Percentiles rank a stretch among this genome's conserved stretches.
phyloP scores from a whole-genome alignment of 1,140 invertebrate species.

The Anoplolepis gracilipes region DNA sequence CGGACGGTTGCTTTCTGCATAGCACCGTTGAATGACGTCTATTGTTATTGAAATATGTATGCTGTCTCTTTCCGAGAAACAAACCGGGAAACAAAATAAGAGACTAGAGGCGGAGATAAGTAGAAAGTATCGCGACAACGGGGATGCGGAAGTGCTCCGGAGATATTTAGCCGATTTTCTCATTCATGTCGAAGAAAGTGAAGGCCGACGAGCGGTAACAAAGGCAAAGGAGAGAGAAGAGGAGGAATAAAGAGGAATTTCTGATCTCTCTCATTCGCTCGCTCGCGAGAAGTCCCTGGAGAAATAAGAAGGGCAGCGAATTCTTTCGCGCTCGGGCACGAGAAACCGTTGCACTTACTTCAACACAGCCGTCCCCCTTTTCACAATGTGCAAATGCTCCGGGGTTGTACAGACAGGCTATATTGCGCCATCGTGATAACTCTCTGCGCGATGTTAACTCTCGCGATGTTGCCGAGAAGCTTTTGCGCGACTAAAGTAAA shows the following conservation, averaged over 20 bases:
- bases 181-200: conserved; percentile 58
- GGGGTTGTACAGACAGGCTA: conserved; percentile 38
- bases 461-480: conserved; percentile 23
- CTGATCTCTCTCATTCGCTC: conserved; percentile 65
- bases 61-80: conserved; percentile 21
- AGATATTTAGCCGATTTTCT: conserved; percentile 61
- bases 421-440: conserved; percentile 59
- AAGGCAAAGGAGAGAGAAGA: background rate
- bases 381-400: conserved; percentile 57
- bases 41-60: conserved; percentile 61
- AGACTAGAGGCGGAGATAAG: conserved; percentile 29
- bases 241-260: conserved; percentile 65
- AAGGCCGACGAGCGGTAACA: conserved; percentile 32
- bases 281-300: conserved; percentile 65
- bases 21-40: conserved; percentile 12
- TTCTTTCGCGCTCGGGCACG: conserved; percentile 57
- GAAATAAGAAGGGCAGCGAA: conserved; percentile 70
- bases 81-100: background rate
- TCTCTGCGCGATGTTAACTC: conserved; percentile 56
- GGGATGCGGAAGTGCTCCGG: conserved; percentile 38
- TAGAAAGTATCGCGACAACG: conserved; percentile 58
- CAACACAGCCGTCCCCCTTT: conserved; percentile 51
- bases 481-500: conserved; percentile 25
- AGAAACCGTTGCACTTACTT: conserved; percentile 36
- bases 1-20: conserved; percentile 1